Base-by-base conservation (phyloP, 2,888 invertebrate genomes). In the Mystacides longicornis region DNA sequence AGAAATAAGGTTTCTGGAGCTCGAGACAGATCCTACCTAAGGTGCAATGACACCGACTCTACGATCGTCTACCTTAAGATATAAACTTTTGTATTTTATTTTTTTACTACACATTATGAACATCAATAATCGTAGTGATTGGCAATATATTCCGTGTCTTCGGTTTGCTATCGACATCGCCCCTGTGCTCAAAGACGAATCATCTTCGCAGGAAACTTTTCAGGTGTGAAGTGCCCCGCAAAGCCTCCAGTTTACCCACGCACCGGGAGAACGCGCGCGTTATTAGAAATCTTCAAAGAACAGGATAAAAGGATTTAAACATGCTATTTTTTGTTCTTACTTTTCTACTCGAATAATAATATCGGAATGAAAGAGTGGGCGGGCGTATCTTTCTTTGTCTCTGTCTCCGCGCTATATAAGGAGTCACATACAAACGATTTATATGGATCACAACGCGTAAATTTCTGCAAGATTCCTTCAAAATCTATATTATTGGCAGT, bases 161-260 rank as follows among this genome's bases (percentile, higher is more conserved):
- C 27, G 11, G 27, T 27, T 27, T 27, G 27, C 16, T 37, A 14
- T 37, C 16, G 37, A 37, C 14, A 14, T 37, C 37, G 37, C 37
- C 37, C 16, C 37, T 37, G 37, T 37, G 14, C 16, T 4, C 4
- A 14, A 37, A 37, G 37, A 37, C 37, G 37, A 37, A 14, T 37
- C 37, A 37, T 37, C 37, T 14, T 37, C 3, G 14, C 14, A n/a
- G 37, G 37, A 21, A 48, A 77, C 75, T 77, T 77, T 77, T 75
- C 75, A 77, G 75, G 69, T 71, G 71, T 72, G 49, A 48, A 52
- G 46, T 52, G 56, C 53, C 52, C 42, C 60, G 59, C 64, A 58
- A 61, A 61, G 62, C 54, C 46, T 27, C 52, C 54, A 37, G 49
- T 52, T 52, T 52, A 54, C 50, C 46, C 51, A 55, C 56, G 56